Conservation (phyloP, 2,113 vertebrate species). For the Sceloporus undulatus region DNA sequence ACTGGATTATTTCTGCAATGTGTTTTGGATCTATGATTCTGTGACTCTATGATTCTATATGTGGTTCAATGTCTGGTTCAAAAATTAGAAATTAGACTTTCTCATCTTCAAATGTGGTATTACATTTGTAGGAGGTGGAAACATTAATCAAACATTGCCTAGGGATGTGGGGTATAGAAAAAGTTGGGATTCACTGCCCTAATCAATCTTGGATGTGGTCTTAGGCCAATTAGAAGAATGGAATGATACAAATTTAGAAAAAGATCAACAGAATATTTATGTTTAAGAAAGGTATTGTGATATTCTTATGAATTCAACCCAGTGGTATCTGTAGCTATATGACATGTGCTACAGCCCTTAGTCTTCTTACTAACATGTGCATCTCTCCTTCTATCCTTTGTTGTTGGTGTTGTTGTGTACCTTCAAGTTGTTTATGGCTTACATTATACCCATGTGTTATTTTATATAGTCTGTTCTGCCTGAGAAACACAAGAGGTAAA, state of each 20-base stretch:
- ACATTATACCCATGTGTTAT: conserved; percentile 73
- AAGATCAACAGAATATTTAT: neutral
- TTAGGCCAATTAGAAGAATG: neutral
- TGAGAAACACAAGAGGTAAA: conserved; percentile 82
- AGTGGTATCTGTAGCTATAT: conserved; percentile 56
- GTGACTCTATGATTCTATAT: too few species aligned
- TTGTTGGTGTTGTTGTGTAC: too few species aligned
- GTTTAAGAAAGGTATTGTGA: conserved; percentile 50
- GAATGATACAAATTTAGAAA: neutral
- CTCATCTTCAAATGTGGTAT: too few species aligned
- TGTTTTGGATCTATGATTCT: too few species aligned
- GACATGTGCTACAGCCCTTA: conserved; percentile 74
- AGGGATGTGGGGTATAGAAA: too few species aligned
- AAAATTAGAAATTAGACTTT: too few species aligned
- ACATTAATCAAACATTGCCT: too few species aligned
- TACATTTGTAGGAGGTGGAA: too few species aligned
- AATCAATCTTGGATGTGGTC: neutral
- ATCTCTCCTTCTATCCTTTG: conserved; percentile 73
- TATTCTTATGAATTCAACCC: conserved; percentile 61
- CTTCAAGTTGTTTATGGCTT: neutral
- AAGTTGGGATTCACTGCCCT: too few species aligned
- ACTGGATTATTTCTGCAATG: too few species aligned
- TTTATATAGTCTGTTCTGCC: conserved; percentile 78
- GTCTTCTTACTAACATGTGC: conserved; percentile 67
- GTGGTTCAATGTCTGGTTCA: too few species aligned